phyloP scores from a whole-genome alignment of 2,888 invertebrate genomes.

The Clivina fossor region DNA sequence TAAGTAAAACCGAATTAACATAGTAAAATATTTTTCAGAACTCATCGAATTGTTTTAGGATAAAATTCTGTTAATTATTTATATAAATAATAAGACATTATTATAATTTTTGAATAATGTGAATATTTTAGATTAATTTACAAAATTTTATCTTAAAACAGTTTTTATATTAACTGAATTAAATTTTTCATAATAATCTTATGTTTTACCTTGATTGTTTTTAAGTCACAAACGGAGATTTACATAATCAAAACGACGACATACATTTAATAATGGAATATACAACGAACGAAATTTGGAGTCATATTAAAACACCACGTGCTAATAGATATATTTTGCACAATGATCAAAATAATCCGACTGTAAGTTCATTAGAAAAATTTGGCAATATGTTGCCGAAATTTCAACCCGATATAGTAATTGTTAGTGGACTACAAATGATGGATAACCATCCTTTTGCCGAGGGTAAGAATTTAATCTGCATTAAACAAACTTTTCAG shows the following conservation, averaged over 20 bases:
- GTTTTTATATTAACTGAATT: neutral
- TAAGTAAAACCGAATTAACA: too few species aligned
- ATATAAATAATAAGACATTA: too few species aligned
- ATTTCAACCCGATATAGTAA: constrained; percentile 72
- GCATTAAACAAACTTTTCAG: too few species aligned
- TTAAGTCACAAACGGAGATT: constrained; percentile 60
- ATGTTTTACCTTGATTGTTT: neutral
- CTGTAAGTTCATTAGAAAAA: constrained; percentile 70
- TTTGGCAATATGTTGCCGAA: constrained; percentile 62
- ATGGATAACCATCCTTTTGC: constrained; percentile 81
- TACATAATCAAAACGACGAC: constrained; percentile 68
- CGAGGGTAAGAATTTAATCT: constrained; percentile 53
- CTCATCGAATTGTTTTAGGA: too few species aligned
- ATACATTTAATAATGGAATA: constrained; percentile 81
- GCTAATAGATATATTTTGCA: constrained; percentile 85
- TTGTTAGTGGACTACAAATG: constrained; percentile 84
- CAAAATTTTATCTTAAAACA: neutral
- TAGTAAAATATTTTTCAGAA: too few species aligned
- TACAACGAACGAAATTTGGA: constrained; percentile 77
- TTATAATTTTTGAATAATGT: too few species aligned
- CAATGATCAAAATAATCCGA: constrained; percentile 78
- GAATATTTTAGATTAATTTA: too few species aligned
- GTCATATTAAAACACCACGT: constrained; percentile 68
- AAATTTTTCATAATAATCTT: neutral
- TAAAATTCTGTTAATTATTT: too few species aligned